phyloP scores from a whole-genome alignment of 2,888 invertebrate species.

The Drosophila monieri region DNA sequence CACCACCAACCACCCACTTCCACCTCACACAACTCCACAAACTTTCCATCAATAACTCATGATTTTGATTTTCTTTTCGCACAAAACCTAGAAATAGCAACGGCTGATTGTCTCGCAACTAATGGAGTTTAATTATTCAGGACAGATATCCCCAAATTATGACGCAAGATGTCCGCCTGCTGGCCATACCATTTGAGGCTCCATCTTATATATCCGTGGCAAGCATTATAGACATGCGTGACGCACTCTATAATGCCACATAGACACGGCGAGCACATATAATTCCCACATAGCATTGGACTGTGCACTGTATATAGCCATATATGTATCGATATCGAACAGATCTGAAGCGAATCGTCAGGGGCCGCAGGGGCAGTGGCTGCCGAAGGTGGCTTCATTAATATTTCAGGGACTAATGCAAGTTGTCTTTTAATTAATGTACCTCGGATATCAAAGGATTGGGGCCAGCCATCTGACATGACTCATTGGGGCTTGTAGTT shows the following conservation, averaged over 20 bases:
- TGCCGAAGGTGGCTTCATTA: constrained; percentile 33
- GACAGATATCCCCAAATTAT: constrained; percentile 10
- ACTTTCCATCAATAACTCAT: too few relatives aligned
- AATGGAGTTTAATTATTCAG: constrained; percentile 33
- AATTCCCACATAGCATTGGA: constrained; percentile 1
- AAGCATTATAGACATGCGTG: constrained; percentile 1
- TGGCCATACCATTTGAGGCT: not conserved
- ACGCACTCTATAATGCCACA: constrained; percentile 3
- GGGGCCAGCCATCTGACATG: not conserved
- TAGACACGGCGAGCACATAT: not conserved
- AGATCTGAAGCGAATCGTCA: constrained; percentile 18
- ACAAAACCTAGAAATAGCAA: too few relatives aligned
- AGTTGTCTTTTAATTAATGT: constrained; percentile 37
- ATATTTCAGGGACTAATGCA: constrained; percentile 40
- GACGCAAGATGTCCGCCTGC: constrained; percentile 20
- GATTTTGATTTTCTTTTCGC: too few relatives aligned
- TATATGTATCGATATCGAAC: constrained; percentile 21
- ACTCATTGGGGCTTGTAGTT: not conserved
- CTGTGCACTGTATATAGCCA: not conserved
- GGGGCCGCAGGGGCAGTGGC: not conserved
- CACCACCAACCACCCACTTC: too few relatives aligned
- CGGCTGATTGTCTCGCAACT: not conserved
- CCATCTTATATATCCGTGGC: not conserved
- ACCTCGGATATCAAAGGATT: constrained; percentile 6
- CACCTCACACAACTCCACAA: too few relatives aligned